Evolutionary conservation across 2,113 vertebrate species (phyloP).

Genomic region (Turnix velox): DNA sequence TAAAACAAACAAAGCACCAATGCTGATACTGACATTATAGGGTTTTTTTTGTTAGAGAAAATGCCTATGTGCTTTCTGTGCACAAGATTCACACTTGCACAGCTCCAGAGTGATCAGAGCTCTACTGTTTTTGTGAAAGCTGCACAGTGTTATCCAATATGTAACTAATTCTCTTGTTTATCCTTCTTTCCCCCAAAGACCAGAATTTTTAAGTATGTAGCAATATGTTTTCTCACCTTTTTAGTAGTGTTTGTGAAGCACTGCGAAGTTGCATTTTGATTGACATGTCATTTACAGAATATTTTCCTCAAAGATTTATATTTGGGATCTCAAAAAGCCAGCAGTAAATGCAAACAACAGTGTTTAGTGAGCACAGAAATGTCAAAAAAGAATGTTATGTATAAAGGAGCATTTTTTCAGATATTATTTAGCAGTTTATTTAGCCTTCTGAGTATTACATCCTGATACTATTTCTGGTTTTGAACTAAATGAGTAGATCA

Average conservation of each 20-base stretch:
- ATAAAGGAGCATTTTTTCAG: background rate
- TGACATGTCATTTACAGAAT: background rate
- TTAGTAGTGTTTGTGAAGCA: background rate
- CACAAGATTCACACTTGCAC: background rate
- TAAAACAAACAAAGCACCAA: background rate
- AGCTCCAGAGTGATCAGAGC: background rate
- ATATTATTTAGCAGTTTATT: background rate
- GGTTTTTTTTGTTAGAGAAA: background rate
- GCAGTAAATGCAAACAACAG: background rate
- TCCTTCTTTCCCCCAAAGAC: background rate
- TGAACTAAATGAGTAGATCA: background rate
- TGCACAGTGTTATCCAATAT: background rate
- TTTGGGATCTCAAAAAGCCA: background rate
- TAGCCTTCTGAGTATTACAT: background rate
- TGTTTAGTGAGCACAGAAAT: background rate
- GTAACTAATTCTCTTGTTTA: background rate
- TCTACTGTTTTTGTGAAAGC: background rate
- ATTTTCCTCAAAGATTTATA: background rate
- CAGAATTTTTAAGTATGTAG: background rate
- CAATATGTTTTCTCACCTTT: background rate
- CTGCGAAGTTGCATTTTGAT: background rate
- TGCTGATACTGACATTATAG: background rate
- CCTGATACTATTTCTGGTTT: background rate
- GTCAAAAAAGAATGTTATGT: background rate
- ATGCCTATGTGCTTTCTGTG: background rate